Base-by-base conservation (phyloP, 2,113 vertebrate species). In the Pelecanus crispus region DNA sequence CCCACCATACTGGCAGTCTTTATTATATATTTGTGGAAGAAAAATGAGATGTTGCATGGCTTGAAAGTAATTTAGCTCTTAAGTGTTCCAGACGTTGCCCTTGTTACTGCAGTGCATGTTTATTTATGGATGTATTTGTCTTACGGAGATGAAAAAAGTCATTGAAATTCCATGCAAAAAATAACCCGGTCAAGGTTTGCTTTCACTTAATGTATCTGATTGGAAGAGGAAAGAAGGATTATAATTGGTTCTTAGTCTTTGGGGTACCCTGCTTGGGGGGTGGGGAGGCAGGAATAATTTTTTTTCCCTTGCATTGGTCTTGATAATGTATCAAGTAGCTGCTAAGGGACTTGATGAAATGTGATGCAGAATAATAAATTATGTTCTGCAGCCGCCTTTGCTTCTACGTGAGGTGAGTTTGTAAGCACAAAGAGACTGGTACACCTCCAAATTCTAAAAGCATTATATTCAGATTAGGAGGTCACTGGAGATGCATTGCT, bases 361-460 rank as follows among this genome's bases (percentile, higher is more conserved):
- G 97, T 92, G 97, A 93, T 95, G 84, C 80, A 97, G 98, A 98
- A 98, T 98, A 98, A 97, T 88, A 94, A 98, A 98, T 97, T 95
- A 95, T 58, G 80, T 90, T 97, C 95, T 95, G 66, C 97, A 97
- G 94, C 94, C 91, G 68, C 81, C 77, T 97, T 92, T 92, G 93
- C 85, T 75, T 58, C 86, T 94, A 95, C 44, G 72, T 97, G 96
- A 97, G 88, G 36, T 53, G 96, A 62, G 66, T 88, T 72, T 42
- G 40, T 93, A 92, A 96, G 81, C 61, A 58, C 16, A 72, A 49
- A 91, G 49, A 68, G 82, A 47, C 79, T 81, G 49, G 44, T 86
- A 34, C 25, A 88, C 91, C 90, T 97, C 68, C 52, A 59, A 10
- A 77, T 94, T 90, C 62, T 68, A 53, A 85, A 94, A 96, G 62